Evolutionary conservation across 2,113 vertebrate genomes (phyloP), one percentile per base, ranked within the genome.

Genomic region (Takifugu bimaculatus): DNA sequence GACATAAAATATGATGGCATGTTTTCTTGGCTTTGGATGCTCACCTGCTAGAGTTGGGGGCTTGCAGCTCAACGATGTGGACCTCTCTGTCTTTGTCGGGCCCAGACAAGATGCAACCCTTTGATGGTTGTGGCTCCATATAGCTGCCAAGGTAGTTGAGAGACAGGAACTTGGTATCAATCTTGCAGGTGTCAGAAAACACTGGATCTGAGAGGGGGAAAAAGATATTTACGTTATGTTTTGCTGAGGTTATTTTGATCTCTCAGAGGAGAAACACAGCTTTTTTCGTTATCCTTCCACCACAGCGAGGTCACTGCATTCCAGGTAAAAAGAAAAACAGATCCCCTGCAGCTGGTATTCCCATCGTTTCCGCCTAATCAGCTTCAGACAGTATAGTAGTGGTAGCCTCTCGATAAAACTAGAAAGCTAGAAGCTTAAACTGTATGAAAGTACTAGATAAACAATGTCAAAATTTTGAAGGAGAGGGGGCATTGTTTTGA

Each of bases 91-190:
- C 86, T 25, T 84, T 90, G 47, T 85, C 78, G 7, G 87, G 83
- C 32, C 72, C 87, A 13, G 92, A 91, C 45, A 96, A 77, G 44
- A 95, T 76, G 50, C 97, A 99, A 0, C 96, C 94, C 43, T 90
- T 92, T 2, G 96, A 96, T 2, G 88, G 55, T 80, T 95, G 94
- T 1, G 92, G 92, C 52, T 95, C 91, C 11, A 94, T 75, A 70
- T 98, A 98, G 63, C 91, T 91, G 10, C 94, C 97, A 72, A 99
- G 93, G 85, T 99, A 99, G 90, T 99, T 99, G 77, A 98, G 85
- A 0, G 97, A 98, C 39, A 98, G 91, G 80, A 99, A 99, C 77
- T 93, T 95, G 82, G 93, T 95, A 66, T 94, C 92, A 55, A 99
- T 96, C 68, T 87, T 93, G 86, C 97, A 99, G 0, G 72, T 93